Base-by-base conservation (phyloP, 2,113 vertebrate species). In the Gobio gobio region DNA sequence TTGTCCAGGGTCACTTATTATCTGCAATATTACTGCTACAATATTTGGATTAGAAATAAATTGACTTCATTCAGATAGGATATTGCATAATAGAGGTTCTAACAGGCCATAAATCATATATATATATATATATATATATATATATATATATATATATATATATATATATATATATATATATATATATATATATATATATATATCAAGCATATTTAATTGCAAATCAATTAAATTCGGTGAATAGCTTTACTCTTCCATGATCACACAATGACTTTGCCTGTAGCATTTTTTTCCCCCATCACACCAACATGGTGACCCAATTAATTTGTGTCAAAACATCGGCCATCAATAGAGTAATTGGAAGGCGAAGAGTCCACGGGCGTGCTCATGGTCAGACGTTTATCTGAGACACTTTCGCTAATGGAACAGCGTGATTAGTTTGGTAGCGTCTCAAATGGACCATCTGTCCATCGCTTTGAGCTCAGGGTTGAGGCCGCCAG, bases 381-480 rank as follows among this genome's bases (percentile, higher is more conserved):
- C 61, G 33, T 36, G 78, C 29, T 78, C n/a, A 33, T 70, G 74
- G 40, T 56, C 63, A 43, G 59, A 5, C 63, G 26, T 86, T 89
- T 73, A 82, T 73, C 76, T 45, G 24, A 87, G 72, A 66, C 76
- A 85, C 83, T 78, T 82, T 81, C 70, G 26, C 82, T 87, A 85
- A 85, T 85, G 84, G 84, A 88, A 77, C 70, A 49, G 45, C 70
- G 29, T 79, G 80, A 84, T 85, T 88, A 78, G 78, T 84, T 87
- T 73, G 72, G 86, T 80, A 70, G 85, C 75, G 78, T 85, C 47
- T 89, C 83, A 85, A 81, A 79, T 77, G 47, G 54, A 83, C 89
- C 90, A 88, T 90, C 90, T 90, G 88, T 77, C 47, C 73, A 82
- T 82, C 29, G 47, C 66, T 63, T 40, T 24, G 78, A 59, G 64